These are phyloP conservation scores for Ypsolopha scabrella DNA, from an alignment of 2,888 invertebrate species.

Conservation along the genomic window DNA sequence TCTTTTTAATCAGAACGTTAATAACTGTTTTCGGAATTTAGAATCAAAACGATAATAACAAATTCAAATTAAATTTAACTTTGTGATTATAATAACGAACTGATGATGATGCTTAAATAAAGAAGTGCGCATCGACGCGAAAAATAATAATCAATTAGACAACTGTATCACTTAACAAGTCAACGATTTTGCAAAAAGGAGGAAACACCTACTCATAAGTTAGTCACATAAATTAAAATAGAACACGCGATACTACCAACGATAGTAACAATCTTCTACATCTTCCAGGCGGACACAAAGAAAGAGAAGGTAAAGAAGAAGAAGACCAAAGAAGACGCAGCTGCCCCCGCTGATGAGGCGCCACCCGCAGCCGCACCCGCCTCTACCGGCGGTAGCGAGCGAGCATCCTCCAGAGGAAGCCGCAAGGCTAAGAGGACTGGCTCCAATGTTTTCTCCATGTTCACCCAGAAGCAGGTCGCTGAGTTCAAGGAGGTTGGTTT, in stretches of 20 bases:
- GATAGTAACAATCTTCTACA: constrained; percentile 1
- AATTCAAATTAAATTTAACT: no score
- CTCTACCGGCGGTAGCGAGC: constrained; percentile 70
- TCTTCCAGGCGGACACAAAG: constrained; percentile 82
- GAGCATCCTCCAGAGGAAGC: constrained; percentile 87
- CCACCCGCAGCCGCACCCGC: constrained; percentile 76
- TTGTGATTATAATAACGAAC: no score
- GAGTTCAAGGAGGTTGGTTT: constrained; percentile 91
- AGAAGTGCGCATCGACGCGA: no score
- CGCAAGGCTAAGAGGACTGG: constrained; percentile 88
- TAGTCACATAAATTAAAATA: no score
- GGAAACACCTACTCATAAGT: no score
- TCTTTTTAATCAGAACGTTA: no score
- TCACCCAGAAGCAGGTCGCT: constrained; percentile 95
- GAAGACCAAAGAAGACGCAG: constrained; percentile 77
- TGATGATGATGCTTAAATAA: no score
- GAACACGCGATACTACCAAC: neutral
- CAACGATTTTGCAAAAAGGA: no score
- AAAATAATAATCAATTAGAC: no score
- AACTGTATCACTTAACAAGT: no score
- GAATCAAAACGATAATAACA: no score
- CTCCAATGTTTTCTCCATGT: constrained; percentile 97
- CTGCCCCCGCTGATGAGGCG: constrained; percentile 76
- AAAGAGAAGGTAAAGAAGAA: constrained; percentile 94
- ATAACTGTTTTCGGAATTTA: no score